Base-by-base conservation (phyloP, 2,797 vertebrate species). In the Chromobotia macracanthus region DNA sequence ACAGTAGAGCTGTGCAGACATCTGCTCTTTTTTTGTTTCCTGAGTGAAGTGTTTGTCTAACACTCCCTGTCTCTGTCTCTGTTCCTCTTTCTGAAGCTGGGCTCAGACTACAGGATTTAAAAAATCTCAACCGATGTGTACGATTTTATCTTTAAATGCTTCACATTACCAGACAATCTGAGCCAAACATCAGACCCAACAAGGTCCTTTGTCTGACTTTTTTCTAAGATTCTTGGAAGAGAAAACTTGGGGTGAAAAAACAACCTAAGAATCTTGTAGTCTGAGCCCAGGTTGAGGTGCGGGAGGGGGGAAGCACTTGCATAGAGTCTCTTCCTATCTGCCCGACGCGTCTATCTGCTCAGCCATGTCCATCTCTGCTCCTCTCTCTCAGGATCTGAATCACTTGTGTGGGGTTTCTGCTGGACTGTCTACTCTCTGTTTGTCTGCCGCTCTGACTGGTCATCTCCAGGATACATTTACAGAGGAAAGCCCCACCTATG, bases 401-500 rank as follows among this genome's bases (percentile, higher is more conserved):
- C n/a, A n/a, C n/a, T n/a, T n/a, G n/a, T n/a, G n/a, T 81, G 86
- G 78, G 83, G 61, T 41, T 66, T 65, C 51, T 56, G 28, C 38
- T 44, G 55, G 60, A 75, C 84, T 67, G 48, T 83, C 79, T 31
- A 72, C 67, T 41, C 19, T 60, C 21, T 18, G 38, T 18, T 64
- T 48, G 35, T 44, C 66, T 35, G 77, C 67, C 35, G 86, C 86
- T 80, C 86, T 77, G 66, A 65, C 85, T 86, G 86, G 95, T 97
- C 90, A 96, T 95, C 90, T 90, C 90, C 28, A 81, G 82, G 82
- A 97, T 94, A 91, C 88, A 95, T 92, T 94, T 96, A 88, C 95
- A 95, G 82, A 97, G 95, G 77, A 94, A 92, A 87, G 91, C 91
- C 96, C 95, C 96, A 96, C 96, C 97, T 98, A 98, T 98, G 92